Base-by-base conservation (phyloP, 2,797 vertebrate genomes). In the Hoplostethus atlanticus region DNA sequence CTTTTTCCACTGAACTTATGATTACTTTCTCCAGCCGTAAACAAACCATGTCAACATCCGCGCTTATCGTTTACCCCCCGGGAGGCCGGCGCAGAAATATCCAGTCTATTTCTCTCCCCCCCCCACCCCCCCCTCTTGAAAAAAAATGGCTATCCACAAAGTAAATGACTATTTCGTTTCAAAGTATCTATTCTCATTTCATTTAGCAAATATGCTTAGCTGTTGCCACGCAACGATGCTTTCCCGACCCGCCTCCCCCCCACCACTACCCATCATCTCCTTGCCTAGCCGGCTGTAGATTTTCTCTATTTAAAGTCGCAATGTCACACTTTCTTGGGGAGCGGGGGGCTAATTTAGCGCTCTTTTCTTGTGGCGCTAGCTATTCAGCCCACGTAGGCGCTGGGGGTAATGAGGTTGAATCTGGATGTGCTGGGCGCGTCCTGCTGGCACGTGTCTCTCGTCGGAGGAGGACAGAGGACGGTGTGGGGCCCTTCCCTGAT, bases 201-300 rank as follows among this genome's bases (percentile, higher is more conserved):
- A 89, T 90, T 93, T 91, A 80, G 78, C 75, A 80, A 91, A 94
- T 89, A 80, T 91, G 88, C 92, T 94, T 92, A 92, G 92, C 90
- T 92, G 91, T 94, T 93, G 94, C 92, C 92, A 94, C 60, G 93
- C 93, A 92, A 85, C 91, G 91, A 89, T 90, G 90, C 81, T 34
- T 79, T 74, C 66, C 86, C 77, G 71, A 76, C 61, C 73, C 64
- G 4, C n/a, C 62, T n/a, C 34, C 17, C 44, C 59, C 59, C 71
- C 64, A 57, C 77, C 56, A 64, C 77, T 1, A 21, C 57, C 73
- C 56, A 5, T 61, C 79, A 79, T 68, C 58, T 76, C 82, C 73
- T 21, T 1, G 21, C 21, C 53, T 48, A 46, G 46, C 62, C 48
- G 46, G 13, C 34, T 60, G 76, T 56, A 44, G 60, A 80, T 85